Base-by-base conservation (phyloP, 2,797 vertebrate genomes). In the Scyliorhinus canicula region DNA sequence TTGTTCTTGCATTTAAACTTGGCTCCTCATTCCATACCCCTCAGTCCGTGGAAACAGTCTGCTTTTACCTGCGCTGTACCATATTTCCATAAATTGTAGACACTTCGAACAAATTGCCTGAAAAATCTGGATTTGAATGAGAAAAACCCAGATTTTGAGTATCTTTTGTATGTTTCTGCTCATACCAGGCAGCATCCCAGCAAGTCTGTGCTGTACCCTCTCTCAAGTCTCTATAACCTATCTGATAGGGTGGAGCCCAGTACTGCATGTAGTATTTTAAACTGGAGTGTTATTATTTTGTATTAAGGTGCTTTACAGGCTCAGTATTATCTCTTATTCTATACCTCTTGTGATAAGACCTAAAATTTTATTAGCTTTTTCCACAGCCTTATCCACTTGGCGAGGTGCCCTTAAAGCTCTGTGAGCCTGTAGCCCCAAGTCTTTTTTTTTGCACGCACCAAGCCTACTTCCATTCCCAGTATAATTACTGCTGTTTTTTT, bases 401-500 rank as follows among this genome's bases (percentile, higher is more conserved):
- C 21, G 19, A 26, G 88, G 16, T 21, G 88, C 19, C 16, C 35
- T 63, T 63, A 90, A 55, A 31, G 52, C 28, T 12, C 82, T 52
- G 85, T 88, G 85, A 88, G 28, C 50, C 79, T 86, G 84, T 52
- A 44, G 26, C 35, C 26, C 35, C 86, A 40, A 6, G n/a, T 28
- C 57, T 52, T 24, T 90, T 35, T 90, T 16, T 57, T 91, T 19
- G 57, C 86, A 63, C 31, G 3, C 19, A 91, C n/a, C 57, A 4
- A 63, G 57, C 55, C 85, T 63, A 91, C 55, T 63, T 91, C 88
- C 88, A 40, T 40, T 26, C 88, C 35, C 35, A 63, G 88, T 91
- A 40, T 91, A 91, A 91, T 91, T 91, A 91, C 88, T 91, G 57
- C 55, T 91, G 88, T 91, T 91, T 91, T 60, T 88, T n/a, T 57